Evolutionary conservation across 2,113 vertebrate species (phyloP), one percentile per base, ranked within the genome.

Genomic region (Ifrita kowaldi): DNA sequence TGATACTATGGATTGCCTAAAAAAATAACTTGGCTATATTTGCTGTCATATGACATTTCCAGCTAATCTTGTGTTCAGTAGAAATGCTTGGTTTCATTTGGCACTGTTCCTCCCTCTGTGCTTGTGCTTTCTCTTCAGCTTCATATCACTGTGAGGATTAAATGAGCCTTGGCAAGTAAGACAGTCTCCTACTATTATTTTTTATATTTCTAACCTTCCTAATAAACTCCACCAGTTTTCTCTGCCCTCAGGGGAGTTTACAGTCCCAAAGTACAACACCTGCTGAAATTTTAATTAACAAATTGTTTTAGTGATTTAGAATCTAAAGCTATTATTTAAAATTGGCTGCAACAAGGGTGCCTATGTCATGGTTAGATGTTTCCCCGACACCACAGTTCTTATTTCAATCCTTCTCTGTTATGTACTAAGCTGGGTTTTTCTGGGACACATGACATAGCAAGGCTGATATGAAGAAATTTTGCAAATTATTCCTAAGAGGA

Each of bases 141-240:
- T 70, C 85, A 46, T 88, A 70, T 77, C 68, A 59, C 59, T 63
- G 42, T 32, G 41, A 84, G 82, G 42, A 89, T 87, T 91, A 95
- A 96, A 91, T 83, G 87, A 95, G 30, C 88, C 88, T 94, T 92
- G 75, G 59, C 67, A 93, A 92, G 41, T 50, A 57, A 83, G 50
- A 60, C 30, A 65, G 55, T 73, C 55, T 91, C 46, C 70, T 79
- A 53, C 32, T 65, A 79, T 55, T 18, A 70, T 77, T 83, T 89
- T 76, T 83, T 28, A 13, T 88, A 86, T 86, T 95, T 90, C 71
- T 77, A 90, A 76, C 44, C 22, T 91, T 84, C 19, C 47, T 77
- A 74, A 88, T 28, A 90, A 30, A 79, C 71, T 76, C 62, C 35
- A 93, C 30, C 33, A 52, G 30, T 86, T 91, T 87, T 90, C 30